Conservation (phyloP, 1,140 invertebrate genomes). For the Leptopilina clavipes region DNA sequence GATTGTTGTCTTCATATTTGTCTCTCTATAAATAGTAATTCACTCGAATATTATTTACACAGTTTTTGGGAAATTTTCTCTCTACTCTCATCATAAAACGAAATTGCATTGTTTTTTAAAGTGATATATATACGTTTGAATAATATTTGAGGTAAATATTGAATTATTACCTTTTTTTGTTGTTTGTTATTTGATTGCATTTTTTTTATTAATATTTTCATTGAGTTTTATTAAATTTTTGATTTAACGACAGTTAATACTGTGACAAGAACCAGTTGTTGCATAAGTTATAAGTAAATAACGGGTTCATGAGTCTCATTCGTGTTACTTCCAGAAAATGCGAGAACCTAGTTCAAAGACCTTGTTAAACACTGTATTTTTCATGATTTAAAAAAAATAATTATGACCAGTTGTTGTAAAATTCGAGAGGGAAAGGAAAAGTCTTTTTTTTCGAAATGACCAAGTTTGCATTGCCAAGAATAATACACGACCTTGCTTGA, state of each 20-base stretch:
- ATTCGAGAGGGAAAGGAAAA: conserved; percentile 10
- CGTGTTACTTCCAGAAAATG: conserved; percentile 22
- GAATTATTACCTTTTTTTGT: too few relatives aligned
- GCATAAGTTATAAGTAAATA: conserved; percentile 14
- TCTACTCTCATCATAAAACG: too few relatives aligned
- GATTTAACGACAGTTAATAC: not conserved
- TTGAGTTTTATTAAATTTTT: not conserved
- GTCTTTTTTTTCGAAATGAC: not conserved
- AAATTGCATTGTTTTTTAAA: too few relatives aligned
- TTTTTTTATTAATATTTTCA: too few relatives aligned
- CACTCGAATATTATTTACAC: too few relatives aligned
- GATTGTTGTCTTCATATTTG: too few relatives aligned
- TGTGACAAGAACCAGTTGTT: conserved; percentile 23
- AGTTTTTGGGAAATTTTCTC: too few relatives aligned
- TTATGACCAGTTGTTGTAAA: not conserved
- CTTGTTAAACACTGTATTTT: conserved; percentile 12
- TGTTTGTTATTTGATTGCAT: too few relatives aligned
- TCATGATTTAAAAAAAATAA: not conserved
- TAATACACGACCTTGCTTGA: conserved; percentile 10
- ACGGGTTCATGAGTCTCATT: conserved; percentile 13
- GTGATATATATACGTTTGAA: too few relatives aligned
- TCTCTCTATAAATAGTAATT: too few relatives aligned
- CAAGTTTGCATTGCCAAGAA: not conserved
- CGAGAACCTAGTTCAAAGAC: conserved; percentile 29
- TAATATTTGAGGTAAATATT: too few relatives aligned